These are phyloP conservation scores for Sphaerodactylus townsendi DNA, from an alignment of 2,113 vertebrate genomes.

Conservation along the genomic window DNA sequence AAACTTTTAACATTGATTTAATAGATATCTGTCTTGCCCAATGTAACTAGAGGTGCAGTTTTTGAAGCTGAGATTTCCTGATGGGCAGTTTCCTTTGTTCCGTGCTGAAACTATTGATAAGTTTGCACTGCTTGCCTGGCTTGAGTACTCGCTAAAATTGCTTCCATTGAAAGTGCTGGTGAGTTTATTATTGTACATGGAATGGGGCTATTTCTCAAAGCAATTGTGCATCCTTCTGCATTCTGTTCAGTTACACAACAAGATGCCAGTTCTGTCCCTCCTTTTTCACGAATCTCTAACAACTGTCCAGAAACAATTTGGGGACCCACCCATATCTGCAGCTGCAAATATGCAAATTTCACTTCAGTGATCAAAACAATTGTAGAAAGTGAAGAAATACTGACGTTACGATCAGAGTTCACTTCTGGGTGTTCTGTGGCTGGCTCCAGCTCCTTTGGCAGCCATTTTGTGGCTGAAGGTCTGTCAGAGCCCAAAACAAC, in stretches of 20 bases:
- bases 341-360: neutral
- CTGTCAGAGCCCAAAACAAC: too few species aligned
- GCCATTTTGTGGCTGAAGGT: too few species aligned
- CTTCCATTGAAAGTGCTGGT: neutral
- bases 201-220: neutral
- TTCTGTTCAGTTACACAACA: neutral
- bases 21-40: neutral
- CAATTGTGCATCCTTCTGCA: neutral
- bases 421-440: too few species aligned
- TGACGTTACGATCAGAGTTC: too few species aligned
- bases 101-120: neutral
- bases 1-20: too few species aligned
- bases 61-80: neutral
- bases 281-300: neutral
- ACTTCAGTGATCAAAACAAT: too few species aligned
- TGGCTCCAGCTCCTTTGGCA: too few species aligned
- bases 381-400: too few species aligned
- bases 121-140: neutral
- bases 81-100: neutral
- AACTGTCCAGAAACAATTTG: neutral
- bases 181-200: neutral
- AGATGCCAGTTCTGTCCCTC: too few species aligned
- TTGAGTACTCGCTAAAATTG: too few species aligned
- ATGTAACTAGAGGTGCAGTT: too few species aligned
- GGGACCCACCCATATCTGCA: too few species aligned